phyloP scores from a whole-genome alignment of 2,113 vertebrate species.

The Abramis brama region DNA sequence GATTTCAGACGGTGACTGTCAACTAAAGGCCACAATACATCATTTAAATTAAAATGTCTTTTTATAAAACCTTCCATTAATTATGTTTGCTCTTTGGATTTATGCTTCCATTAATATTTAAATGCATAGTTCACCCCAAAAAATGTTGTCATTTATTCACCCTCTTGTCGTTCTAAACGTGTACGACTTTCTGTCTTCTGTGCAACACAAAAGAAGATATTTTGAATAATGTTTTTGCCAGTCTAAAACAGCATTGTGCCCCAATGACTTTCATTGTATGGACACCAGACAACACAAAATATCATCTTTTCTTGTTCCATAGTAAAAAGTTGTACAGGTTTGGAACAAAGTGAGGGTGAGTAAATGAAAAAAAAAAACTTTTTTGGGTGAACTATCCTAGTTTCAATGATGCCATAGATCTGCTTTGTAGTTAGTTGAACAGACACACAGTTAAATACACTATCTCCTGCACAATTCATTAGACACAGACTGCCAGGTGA shows the following conservation, averaged over 20 bases:
- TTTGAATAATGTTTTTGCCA: not conserved
- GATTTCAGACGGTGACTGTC: not conserved
- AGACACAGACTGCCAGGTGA: not conserved
- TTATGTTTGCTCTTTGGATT: not conserved
- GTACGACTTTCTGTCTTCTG: not conserved
- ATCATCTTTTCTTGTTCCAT: not conserved
- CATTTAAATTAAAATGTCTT: not conserved
- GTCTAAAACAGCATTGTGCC: not conserved
- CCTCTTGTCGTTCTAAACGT: not conserved
- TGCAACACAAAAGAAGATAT: not conserved
- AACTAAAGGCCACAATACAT: not conserved
- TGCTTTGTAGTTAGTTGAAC: not conserved
- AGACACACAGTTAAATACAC: not conserved
- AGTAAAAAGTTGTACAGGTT: not conserved
- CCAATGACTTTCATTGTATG: not conserved
- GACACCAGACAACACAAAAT: too few relatives aligned
- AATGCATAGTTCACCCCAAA: not conserved
- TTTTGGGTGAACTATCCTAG: not conserved
- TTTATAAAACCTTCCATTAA: not conserved
- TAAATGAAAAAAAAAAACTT: not conserved
- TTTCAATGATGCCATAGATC: not conserved
- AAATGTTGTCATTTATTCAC: not conserved
- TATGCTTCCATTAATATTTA: not conserved
- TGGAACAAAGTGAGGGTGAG: not conserved
- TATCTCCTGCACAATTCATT: not conserved